phyloP scores from a whole-genome alignment of 2,113 vertebrate genomes.

The Felis chaus region DNA sequence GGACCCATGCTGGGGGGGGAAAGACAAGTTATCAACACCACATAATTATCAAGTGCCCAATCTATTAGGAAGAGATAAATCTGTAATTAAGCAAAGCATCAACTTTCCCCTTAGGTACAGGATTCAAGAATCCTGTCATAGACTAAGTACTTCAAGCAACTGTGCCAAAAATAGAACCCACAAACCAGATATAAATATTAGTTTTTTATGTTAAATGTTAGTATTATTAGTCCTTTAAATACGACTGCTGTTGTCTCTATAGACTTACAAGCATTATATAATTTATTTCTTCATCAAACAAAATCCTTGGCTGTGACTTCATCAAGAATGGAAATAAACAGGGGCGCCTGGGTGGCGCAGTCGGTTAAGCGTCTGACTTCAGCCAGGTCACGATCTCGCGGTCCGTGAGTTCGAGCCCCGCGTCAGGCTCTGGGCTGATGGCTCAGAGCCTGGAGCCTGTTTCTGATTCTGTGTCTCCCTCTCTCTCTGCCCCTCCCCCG shows the following conservation, averaged over 20 bases:
- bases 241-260: background rate
- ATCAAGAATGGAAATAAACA: background rate
- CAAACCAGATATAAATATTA: background rate
- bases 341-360: too few species aligned
- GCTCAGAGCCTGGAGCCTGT: too few species aligned
- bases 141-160: background rate
- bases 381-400: too few species aligned
- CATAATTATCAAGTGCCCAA: background rate
- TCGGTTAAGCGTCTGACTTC: too few species aligned
- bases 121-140: background rate
- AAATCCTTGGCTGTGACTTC: conserved; percentile 18
- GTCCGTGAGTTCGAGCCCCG: too few species aligned
- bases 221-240: background rate
- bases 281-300: background rate
- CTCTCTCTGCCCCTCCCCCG: too few species aligned
- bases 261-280: background rate
- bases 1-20: background rate
- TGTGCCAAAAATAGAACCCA: background rate
- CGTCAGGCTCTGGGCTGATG: too few species aligned
- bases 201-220: background rate
- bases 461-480: too few species aligned
- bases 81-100: background rate
- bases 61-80: background rate
- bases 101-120: background rate
- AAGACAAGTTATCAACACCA: background rate